Evolutionary conservation across 2,888 invertebrate genomes (phyloP).

Genomic region (Eumacrocentrus americanus): DNA sequence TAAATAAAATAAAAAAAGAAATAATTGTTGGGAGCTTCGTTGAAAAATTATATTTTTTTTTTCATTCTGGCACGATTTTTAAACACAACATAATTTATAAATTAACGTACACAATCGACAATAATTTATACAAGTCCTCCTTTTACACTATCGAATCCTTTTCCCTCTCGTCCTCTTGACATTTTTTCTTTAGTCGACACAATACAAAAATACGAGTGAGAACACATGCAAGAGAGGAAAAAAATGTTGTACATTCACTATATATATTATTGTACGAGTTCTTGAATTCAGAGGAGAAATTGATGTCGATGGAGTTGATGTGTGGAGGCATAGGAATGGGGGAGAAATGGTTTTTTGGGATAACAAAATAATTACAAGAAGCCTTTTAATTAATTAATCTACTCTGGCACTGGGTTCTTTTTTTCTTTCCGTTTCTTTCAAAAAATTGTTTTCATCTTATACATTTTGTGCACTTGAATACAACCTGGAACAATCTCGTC

Average conservation of each 20-base stretch:
- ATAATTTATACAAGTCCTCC: constrained; percentile 49
- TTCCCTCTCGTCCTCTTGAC: neutral
- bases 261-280: neutral
- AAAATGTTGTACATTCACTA: neutral
- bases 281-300: neutral
- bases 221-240: neutral
- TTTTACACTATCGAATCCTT: neutral
- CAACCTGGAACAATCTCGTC: no score
- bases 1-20: constrained; percentile 34
- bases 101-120: constrained; percentile 60
- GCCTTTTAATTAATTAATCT: constrained; percentile 61
- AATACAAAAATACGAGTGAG: constrained; percentile 7
- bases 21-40: constrained; percentile 41
- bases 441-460: constrained; percentile 20
- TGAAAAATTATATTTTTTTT: constrained; percentile 59
- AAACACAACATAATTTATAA: constrained; percentile 62
- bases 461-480: no score
- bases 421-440: constrained; percentile 16
- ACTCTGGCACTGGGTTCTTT: constrained; percentile 32
- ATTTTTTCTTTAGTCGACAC: neutral
- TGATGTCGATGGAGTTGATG: neutral
- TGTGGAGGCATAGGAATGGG: neutral
- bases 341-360: constrained; percentile 39
- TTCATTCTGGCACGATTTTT: constrained; percentile 60
- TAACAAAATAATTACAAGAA: constrained; percentile 63